Evolutionary conservation across 1,140 invertebrate species (phyloP), one percentile per base, ranked within the genome.

Genomic region (Dufourea novaeangliae): DNA sequence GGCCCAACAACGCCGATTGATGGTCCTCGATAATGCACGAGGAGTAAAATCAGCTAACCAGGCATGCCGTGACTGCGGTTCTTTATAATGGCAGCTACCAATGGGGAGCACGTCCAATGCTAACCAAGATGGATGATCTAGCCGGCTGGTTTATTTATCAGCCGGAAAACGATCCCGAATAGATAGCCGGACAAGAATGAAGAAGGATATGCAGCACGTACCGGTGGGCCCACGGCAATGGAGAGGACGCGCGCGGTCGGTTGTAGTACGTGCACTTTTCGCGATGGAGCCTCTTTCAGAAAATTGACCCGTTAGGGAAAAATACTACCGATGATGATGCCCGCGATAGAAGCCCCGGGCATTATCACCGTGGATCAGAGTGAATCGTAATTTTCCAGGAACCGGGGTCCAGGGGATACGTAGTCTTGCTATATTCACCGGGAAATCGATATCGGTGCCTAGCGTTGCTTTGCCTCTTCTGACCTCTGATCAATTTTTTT

Each of bases 351-450:
- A 59, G 32, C 4, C 29, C 14, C 25, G n/a, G 44, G 39, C 68
- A 69, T 79, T 83, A 84, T 83, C 52, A 54, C 37, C 29, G 34
- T 63, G 39, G 39, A 69, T 61, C 59, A 32, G 78, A 63, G 71
- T 68, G 77, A 83, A 83, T 80, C 71, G 81, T 78, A 67, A 84
- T 83, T 83, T 83, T 80, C 63, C 20, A 22, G 29, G 78, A 59
- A 46, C 50, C 34, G 11, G n/a, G 68, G 0, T 11, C 29, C 46
- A n/a, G 44, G n/a, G 39, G 67, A 41, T 29, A 41, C n/a, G 32
- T 29, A 57, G 63, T 57, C n/a, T 39, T 27, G 14, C 41, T 52
- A 59, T 17, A 61, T 70, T 67, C 78, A 71, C 7, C n/a, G 20
- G 22, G 41, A 25, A 50, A n/a, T 79, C 79, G 70, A 80, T 80